Conservation (phyloP, 2,888 invertebrate genomes). For the Pyrochroa serraticornis region DNA sequence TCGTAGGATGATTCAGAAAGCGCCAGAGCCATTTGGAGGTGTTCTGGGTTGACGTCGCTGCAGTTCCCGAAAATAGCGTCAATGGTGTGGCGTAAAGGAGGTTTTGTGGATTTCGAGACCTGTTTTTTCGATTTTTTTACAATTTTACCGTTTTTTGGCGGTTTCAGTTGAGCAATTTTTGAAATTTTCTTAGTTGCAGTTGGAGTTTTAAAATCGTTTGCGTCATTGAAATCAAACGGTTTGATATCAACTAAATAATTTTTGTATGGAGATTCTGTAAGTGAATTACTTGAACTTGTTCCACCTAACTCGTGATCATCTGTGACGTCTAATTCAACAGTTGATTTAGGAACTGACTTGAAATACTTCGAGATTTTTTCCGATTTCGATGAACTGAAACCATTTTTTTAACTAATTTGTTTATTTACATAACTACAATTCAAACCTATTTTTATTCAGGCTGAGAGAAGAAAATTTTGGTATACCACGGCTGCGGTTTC, state of each 20-base stretch:
- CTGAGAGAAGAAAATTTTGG: constrained; percentile 33
- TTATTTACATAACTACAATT: constrained; percentile 27
- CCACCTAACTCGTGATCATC: neutral
- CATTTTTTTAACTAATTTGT: constrained; percentile 6
- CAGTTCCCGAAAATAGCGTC: constrained; percentile 54
- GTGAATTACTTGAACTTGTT: no score
- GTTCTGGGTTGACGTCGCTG: constrained; percentile 67
- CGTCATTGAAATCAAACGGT: constrained; percentile 34
- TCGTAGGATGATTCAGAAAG: constrained; percentile 65
- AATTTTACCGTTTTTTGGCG: constrained; percentile 31
- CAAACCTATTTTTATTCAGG: constrained; percentile 41
- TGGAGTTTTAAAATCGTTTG: constrained; percentile 49
- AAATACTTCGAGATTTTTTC: constrained; percentile 42
- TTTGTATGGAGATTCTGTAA: constrained; percentile 43
- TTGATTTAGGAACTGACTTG: constrained; percentile 5
- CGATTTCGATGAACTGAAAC: constrained; percentile 29
- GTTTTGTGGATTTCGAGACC: constrained; percentile 29
- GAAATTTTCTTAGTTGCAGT: constrained; percentile 34
- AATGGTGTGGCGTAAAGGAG: constrained; percentile 49
- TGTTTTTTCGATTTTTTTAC: constrained; percentile 44
- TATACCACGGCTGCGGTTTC: constrained; percentile 38
- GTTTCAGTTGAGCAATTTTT: constrained; percentile 34
- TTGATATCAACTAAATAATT: constrained; percentile 38
- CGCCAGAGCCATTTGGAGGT: constrained; percentile 71
- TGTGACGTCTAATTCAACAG: constrained; percentile 1